A percentile compares a stretch with the other conserved stretches of the same genome.
These are phyloP conservation scores for Calyptommatus sinebrachiatus DNA, from an alignment of 2,113 vertebrate species.

Conservation along the genomic window DNA sequence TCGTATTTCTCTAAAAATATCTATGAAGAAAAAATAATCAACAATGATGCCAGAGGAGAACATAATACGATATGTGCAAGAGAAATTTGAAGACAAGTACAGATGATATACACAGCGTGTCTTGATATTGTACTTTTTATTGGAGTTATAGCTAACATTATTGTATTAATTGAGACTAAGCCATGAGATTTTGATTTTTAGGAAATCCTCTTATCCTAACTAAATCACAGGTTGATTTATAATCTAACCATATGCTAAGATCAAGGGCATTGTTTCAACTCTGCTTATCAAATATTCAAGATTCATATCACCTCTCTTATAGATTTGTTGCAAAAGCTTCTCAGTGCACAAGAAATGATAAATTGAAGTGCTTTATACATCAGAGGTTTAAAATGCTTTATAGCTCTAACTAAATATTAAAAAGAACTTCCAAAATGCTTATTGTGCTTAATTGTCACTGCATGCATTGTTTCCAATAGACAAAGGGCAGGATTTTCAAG, in stretches of 20 bases:
- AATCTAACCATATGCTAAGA: slow-evolving; percentile 48
- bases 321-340: slow-evolving; percentile 22
- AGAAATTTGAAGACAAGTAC: not conserved
- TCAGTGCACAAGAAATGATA: slow-evolving; percentile 33
- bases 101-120: not conserved
- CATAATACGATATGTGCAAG: not conserved
- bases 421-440: slow-evolving; percentile 29
- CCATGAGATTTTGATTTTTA: slow-evolving; percentile 30
- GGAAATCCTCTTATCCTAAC: slow-evolving; percentile 19
- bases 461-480: not conserved
- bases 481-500: not conserved
- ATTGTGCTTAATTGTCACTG: not conserved
- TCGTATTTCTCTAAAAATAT: not conserved
- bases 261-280: slow-evolving; percentile 52
- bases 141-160: slow-evolving; percentile 5
- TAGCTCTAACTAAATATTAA: slow-evolving; percentile 21
- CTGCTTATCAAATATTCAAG: slow-evolving; percentile 59
- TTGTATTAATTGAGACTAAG: slow-evolving; percentile 36
- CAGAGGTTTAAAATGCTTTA: slow-evolving; percentile 33
- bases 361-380: slow-evolving; percentile 31
- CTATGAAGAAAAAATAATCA: not conserved
- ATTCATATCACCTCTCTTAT: slow-evolving; percentile 30
- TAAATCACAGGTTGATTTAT: slow-evolving; percentile 53
- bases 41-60: not conserved
- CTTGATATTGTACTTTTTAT: slow-evolving; percentile 13